phyloP scores from a whole-genome alignment of 2,888 invertebrate species.

The Cantharis lateralis region DNA sequence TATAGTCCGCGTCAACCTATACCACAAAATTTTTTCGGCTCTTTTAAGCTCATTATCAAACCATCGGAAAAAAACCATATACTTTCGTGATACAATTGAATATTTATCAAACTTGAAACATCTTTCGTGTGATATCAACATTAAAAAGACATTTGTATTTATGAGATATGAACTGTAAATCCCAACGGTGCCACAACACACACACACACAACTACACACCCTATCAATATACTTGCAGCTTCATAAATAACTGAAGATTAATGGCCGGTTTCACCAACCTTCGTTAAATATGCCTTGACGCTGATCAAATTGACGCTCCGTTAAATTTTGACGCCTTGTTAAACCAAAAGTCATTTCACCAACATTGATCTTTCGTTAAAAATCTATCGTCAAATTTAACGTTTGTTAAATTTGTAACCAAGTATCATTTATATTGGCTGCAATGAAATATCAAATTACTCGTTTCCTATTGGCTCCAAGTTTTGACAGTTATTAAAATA shows the following conservation, averaged over 20 bases:
- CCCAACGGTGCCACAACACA: constrained; percentile 24
- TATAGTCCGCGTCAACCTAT: constrained; percentile 16
- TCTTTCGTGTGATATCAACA: constrained; percentile 32
- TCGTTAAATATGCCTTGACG: no score
- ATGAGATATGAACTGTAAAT: constrained; percentile 32
- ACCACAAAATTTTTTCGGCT: background rate
- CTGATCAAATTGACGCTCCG: no score
- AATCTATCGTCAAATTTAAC: no score
- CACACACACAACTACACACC: constrained; percentile 9
- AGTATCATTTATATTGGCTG: no score
- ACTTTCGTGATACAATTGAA: background rate
- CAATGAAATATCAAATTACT: no score
- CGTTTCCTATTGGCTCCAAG: no score
- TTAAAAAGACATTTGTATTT: constrained; percentile 29
- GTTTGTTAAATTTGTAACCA: no score
- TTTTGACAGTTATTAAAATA: no score
- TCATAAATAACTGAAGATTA: constrained; percentile 19
- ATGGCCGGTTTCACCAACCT: no score
- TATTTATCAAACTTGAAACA: constrained; percentile 15
- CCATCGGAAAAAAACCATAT: background rate
- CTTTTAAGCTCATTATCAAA: background rate
- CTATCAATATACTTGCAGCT: constrained; percentile 24
- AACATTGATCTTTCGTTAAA: no score
- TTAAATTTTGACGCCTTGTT: no score
- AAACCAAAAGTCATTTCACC: no score